Conservation (phyloP, 2,888 invertebrate species). For the Macaria notata region DNA sequence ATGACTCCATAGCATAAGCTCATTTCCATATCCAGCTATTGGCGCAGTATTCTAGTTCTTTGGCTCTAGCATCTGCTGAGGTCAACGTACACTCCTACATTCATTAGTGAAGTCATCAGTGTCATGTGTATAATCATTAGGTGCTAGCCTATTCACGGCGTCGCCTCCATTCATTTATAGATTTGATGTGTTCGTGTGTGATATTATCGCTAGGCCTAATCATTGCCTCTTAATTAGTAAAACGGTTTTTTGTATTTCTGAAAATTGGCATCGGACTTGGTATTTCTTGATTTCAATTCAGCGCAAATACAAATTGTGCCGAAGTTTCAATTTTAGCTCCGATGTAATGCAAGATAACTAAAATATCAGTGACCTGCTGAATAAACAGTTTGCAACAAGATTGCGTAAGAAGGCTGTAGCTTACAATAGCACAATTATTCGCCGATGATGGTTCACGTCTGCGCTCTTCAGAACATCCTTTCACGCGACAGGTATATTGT, state of each 20-base stretch:
- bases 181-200: conserved; percentile 17
- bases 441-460: conserved; percentile 19
- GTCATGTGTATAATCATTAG: conserved; percentile 31
- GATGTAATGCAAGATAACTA: not conserved
- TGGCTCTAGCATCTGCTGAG: conserved; percentile 26
- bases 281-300: too few species aligned
- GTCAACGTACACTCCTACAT: conserved; percentile 41
- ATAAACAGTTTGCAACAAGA: too few species aligned
- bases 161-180: conserved; percentile 20
- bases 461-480: conserved; percentile 28
- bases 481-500: conserved; percentile 32
- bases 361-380: too few species aligned
- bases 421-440: conserved; percentile 18
- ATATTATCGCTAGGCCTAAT: conserved; percentile 10
- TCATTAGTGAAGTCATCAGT: conserved; percentile 36
- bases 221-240: too few species aligned
- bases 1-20: conserved; percentile 4
- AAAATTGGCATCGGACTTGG: too few species aligned
- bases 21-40: conserved; percentile 17
- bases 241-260: too few species aligned
- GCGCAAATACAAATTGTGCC: too few species aligned
- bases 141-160: conserved; percentile 30
- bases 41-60: conserved; percentile 12
- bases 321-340: too few species aligned
- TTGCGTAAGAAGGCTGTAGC: conserved; percentile 3